Conservation (phyloP, 2,888 invertebrate species). For the Electrophaes corylata region DNA sequence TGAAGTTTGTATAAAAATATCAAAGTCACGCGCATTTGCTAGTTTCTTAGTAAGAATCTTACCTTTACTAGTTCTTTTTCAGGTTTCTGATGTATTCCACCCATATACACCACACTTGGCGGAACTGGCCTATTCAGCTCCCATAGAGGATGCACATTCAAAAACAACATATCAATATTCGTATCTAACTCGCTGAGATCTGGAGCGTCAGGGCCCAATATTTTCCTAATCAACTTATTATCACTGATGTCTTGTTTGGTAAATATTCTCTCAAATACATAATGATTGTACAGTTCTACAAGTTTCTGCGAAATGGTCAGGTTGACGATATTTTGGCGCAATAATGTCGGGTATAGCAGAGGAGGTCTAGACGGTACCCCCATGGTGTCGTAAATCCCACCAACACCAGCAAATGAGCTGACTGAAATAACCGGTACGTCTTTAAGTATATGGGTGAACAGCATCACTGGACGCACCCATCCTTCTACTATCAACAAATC, state of each 20-base stretch:
- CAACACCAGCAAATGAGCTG: slow-evolving; percentile 31
- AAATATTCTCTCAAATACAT: slow-evolving; percentile 6
- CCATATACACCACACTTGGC: slow-evolving; percentile 46
- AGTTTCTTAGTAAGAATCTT: no score
- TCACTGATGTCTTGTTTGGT: not conserved
- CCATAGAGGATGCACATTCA: slow-evolving; percentile 48
- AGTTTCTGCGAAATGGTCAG: slow-evolving; percentile 24
- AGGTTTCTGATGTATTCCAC: slow-evolving; percentile 45
- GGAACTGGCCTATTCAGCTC: slow-evolving; percentile 49
- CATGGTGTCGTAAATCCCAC: slow-evolving; percentile 22
- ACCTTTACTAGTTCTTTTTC: slow-evolving; percentile 32
- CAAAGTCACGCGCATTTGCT: no score
- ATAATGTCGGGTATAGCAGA: slow-evolving; percentile 18
- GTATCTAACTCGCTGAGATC: slow-evolving; percentile 20
- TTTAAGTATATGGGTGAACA: slow-evolving; percentile 39
- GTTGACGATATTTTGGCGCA: slow-evolving; percentile 17
- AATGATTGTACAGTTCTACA: slow-evolving; percentile 20
- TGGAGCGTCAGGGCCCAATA: slow-evolving; percentile 29
- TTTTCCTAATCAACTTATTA: slow-evolving; percentile 12
- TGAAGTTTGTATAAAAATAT: no score
- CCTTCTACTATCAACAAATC: slow-evolving; percentile 43
- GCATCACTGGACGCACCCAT: slow-evolving; percentile 33
- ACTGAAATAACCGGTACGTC: slow-evolving; percentile 37
- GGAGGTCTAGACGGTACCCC: slow-evolving; percentile 22
- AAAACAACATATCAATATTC: slow-evolving; percentile 34